These are phyloP conservation scores for Aythya baeri DNA, from an alignment of 2,113 vertebrate species.

Conservation along the genomic window DNA sequence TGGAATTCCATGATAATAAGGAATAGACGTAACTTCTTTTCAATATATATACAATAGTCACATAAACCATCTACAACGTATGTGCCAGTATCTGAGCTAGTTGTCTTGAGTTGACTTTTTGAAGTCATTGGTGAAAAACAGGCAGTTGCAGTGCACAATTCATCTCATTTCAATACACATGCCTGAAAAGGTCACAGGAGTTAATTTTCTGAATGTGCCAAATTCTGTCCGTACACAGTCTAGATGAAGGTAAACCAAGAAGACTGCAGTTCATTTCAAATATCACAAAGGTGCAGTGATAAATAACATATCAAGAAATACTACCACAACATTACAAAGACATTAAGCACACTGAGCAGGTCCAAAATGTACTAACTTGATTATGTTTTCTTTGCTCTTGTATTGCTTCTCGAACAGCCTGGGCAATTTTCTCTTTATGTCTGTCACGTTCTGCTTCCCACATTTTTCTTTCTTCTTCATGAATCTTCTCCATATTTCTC, in stretches of 20 bases:
- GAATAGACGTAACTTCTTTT: neutral
- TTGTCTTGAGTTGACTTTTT: neutral
- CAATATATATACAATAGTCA: neutral
- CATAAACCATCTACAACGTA: neutral
- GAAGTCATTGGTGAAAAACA: neutral
- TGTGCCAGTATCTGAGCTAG: neutral
- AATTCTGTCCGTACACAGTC: neutral
- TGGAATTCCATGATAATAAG: neutral
- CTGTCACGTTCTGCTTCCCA: constrained; percentile 74
- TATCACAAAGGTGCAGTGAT: neutral
- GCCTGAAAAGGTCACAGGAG: neutral
- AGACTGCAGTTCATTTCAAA: neutral
- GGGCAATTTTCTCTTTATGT: constrained; percentile 66
- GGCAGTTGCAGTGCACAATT: neutral
- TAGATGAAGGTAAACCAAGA: neutral
- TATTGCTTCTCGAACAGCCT: constrained; percentile 68
- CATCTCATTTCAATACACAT: neutral
- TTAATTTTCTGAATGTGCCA: neutral
- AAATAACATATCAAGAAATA: neutral
- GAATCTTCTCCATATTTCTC: constrained; percentile 70
- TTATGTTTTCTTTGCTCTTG: constrained; percentile 73
- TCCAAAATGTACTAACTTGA: constrained; percentile 64
- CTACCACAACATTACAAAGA: neutral
- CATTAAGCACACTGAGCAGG: neutral
- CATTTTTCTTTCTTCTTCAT: constrained; percentile 74